phyloP scores from a whole-genome alignment of 2,797 vertebrate genomes.

The Limnodromus scolopaceus region DNA sequence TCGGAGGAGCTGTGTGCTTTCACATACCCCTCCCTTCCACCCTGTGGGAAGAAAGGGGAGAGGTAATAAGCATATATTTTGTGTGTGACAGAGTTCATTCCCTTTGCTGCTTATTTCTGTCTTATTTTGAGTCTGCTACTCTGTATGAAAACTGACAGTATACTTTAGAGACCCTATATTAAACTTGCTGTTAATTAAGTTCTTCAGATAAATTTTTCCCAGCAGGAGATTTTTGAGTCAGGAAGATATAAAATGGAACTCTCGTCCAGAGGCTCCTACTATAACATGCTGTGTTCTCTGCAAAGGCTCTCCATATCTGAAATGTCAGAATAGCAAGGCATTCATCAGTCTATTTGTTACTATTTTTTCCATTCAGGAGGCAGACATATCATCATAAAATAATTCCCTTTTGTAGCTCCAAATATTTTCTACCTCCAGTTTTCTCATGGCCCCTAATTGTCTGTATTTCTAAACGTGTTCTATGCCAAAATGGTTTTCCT shows the following conservation, averaged over 20 bases:
- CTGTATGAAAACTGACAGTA: not conserved
- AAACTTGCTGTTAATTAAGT: constrained; percentile 54
- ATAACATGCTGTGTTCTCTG: not conserved
- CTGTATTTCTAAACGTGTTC: not conserved
- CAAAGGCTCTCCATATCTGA: not conserved
- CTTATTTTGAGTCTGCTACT: constrained; percentile 1
- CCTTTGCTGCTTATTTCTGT: not conserved
- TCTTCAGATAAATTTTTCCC: constrained; percentile 10
- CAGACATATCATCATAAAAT: not conserved
- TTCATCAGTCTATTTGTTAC: not conserved
- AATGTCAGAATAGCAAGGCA: not conserved
- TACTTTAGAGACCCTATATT: constrained; percentile 15
- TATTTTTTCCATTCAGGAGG: not conserved
- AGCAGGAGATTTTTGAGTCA: not conserved
- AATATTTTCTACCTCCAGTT: not conserved
- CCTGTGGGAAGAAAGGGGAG: not conserved
- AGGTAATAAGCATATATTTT: not conserved
- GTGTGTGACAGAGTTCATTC: not conserved
- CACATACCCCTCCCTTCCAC: not conserved
- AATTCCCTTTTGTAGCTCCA: not conserved
- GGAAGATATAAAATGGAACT: not conserved
- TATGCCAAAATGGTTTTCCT: not conserved
- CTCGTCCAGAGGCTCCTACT: not conserved
- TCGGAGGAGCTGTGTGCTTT: not conserved
- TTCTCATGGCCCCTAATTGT: not conserved